phyloP scores from a whole-genome alignment of 2,113 vertebrate genomes.

The Synchiropus splendidus region DNA sequence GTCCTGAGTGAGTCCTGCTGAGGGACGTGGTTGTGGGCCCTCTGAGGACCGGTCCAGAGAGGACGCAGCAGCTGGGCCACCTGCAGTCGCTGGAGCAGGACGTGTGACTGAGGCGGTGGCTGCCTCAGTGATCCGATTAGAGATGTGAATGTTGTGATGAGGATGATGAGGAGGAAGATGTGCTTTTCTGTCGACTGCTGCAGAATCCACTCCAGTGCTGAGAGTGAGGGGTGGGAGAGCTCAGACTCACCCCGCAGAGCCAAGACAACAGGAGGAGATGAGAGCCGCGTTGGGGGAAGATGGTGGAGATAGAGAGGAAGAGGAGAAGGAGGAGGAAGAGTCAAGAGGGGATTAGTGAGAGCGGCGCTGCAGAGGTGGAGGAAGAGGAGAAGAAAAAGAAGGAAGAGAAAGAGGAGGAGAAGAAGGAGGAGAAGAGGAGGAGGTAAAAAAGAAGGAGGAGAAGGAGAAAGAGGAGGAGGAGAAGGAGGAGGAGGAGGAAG shows the following conservation, averaged over 20 bases:
- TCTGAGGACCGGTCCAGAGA: too few relatives aligned
- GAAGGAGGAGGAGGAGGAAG: background rate
- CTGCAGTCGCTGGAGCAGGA: too few relatives aligned
- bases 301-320: background rate
- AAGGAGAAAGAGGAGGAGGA: background rate
- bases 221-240: constrained; percentile 8
- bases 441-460: background rate
- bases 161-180: constrained; percentile 21
- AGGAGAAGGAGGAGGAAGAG: background rate
- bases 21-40: too few relatives aligned
- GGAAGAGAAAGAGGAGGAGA: constrained; percentile 19
- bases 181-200: constrained; percentile 27
- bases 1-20: too few relatives aligned
- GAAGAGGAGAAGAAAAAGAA: constrained; percentile 4
- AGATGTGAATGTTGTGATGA: too few relatives aligned
- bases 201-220: constrained; percentile 30
- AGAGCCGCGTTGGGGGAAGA: background rate
- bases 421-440: constrained; percentile 16
- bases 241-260: too few relatives aligned
- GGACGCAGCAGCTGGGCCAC: too few relatives aligned
- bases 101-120: too few relatives aligned
- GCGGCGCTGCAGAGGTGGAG: background rate
- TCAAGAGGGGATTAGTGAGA: background rate
- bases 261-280: constrained; percentile 24
- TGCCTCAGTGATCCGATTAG: too few relatives aligned